phyloP scores from a whole-genome alignment of 2,113 vertebrate genomes.

The Martes martes region DNA sequence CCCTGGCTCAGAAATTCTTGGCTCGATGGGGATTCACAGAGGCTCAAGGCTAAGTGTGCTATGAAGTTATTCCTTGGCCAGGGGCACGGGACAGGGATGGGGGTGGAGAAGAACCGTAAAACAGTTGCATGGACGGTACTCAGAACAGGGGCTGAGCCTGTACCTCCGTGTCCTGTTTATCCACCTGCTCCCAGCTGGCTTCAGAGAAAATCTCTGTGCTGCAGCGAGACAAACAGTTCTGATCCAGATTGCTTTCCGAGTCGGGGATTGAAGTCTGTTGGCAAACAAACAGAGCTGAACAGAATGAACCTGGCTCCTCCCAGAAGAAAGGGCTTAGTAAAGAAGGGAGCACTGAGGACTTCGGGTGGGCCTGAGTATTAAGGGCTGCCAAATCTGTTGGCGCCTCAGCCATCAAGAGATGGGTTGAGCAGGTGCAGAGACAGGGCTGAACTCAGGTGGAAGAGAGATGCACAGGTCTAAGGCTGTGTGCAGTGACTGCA shows the following conservation, averaged over 20 bases:
- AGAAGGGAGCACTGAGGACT: background rate
- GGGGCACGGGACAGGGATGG: background rate
- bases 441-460: background rate
- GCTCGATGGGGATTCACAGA: background rate
- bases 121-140: slow-evolving; percentile 57
- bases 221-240: slow-evolving; percentile 97
- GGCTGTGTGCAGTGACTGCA: background rate
- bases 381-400: background rate
- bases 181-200: slow-evolving; percentile 99
- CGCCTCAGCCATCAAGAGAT: background rate
- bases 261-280: slow-evolving; percentile 95
- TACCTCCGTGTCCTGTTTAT: slow-evolving; percentile 98
- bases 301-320: slow-evolving; percentile 73
- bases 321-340: slow-evolving; percentile 47
- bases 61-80: background rate
- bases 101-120: slow-evolving; percentile 53
- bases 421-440: slow-evolving; percentile 27
- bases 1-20: slow-evolving; percentile 68
- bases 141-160: slow-evolving; percentile 80
- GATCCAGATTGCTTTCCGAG: slow-evolving; percentile 96
- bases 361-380: background rate
- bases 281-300: slow-evolving; percentile 87
- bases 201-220: slow-evolving; percentile 99
- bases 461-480: background rate
- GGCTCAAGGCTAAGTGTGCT: slow-evolving; percentile 22